Percentiles rank a stretch among this genome's conserved stretches.
These are phyloP conservation scores for Furcifer pardalis DNA, from an alignment of 2,797 vertebrate species.

Conservation along the genomic window DNA sequence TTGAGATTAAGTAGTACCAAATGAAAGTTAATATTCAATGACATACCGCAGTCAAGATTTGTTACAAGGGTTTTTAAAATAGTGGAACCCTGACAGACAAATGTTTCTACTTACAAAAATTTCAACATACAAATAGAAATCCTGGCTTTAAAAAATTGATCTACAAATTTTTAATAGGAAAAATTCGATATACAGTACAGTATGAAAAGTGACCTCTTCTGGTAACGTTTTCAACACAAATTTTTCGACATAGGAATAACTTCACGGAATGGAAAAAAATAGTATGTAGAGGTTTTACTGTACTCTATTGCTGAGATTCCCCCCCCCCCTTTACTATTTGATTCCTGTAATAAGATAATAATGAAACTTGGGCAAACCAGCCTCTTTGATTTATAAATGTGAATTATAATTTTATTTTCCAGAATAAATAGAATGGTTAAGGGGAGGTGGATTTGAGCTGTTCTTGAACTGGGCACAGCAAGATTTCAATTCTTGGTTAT, in stretches of 20 bases:
- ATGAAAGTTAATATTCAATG: conserved; percentile 73
- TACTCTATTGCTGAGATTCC: conserved; percentile 40
- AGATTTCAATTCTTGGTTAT: neutral
- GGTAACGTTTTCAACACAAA: too few species aligned
- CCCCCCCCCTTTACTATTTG: neutral
- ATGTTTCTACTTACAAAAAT: too few species aligned
- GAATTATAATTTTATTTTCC: neutral
- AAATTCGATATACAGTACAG: too few species aligned
- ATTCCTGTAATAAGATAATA: conserved; percentile 36
- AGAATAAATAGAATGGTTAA: neutral
- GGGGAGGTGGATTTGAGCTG: rapidly evolving
- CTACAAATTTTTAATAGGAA: too few species aligned
- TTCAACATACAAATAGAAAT: too few species aligned
- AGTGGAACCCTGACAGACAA: too few species aligned
- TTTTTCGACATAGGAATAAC: too few species aligned
- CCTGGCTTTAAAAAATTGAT: too few species aligned
- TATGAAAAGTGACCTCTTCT: too few species aligned
- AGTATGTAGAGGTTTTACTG: too few species aligned
- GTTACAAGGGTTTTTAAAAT: conserved; percentile 59
- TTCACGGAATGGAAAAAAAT: too few species aligned
- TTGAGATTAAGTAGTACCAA: conserved; percentile 77
- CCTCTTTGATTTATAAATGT: neutral
- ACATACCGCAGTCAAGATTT: conserved; percentile 65
- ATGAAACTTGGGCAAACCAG: neutral
- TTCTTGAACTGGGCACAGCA: too few species aligned